These are phyloP conservation scores for Sphenodon punctatus DNA, from an alignment of 2,797 vertebrate species.

Conservation along the genomic window DNA sequence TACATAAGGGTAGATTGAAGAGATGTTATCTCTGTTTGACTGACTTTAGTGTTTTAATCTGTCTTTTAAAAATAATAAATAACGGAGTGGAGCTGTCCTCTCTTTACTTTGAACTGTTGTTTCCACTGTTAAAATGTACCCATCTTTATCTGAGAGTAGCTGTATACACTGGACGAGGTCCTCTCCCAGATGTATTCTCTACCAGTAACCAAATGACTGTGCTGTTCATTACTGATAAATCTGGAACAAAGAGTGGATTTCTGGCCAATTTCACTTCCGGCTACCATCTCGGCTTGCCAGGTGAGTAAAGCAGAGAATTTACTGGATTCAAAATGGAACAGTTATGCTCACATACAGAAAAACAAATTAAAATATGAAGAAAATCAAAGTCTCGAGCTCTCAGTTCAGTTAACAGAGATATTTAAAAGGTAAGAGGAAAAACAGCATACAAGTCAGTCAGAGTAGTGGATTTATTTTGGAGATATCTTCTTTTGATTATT, in stretches of 20 bases:
- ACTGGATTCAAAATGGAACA: not conserved
- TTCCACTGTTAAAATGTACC: not conserved
- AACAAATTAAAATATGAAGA: not conserved
- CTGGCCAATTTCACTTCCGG: slow-evolving; percentile 90
- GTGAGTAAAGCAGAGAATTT: slow-evolving; percentile 59
- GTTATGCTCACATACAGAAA: not conserved
- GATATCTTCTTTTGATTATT: no score
- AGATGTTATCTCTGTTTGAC: no score
- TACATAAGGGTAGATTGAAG: no score
- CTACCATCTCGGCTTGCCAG: slow-evolving; percentile 80
- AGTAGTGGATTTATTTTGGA: no score
- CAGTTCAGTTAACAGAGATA: not conserved
- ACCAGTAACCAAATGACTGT: slow-evolving; percentile 85
- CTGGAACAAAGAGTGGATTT: slow-evolving; percentile 76
- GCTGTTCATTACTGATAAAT: slow-evolving; percentile 72
- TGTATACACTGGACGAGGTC: slow-evolving; percentile 68
- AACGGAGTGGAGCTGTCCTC: no score
- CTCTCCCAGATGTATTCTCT: slow-evolving; percentile 84
- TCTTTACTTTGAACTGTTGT: no score
- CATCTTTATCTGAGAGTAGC: slow-evolving; percentile 46
- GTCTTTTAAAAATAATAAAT: no score
- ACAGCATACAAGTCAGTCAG: no score
- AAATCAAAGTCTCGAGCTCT: not conserved
- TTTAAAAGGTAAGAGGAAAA: no score
- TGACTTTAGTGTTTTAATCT: no score